Conservation (phyloP, 2,888 invertebrate species). For the Nomada lathburiana region DNA sequence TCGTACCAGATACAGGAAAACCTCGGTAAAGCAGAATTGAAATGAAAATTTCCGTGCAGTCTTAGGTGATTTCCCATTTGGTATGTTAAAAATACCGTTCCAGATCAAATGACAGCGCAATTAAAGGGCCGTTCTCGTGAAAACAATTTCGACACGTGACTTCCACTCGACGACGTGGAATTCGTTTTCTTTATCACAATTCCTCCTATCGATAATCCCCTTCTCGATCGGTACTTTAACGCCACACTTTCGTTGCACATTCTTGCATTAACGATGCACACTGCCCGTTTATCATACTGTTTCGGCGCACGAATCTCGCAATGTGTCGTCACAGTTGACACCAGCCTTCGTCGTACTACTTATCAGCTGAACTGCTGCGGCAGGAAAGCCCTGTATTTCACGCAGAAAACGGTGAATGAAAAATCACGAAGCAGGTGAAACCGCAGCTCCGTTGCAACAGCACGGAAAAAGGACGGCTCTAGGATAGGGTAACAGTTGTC, state of each 20-base stretch:
- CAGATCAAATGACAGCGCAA: neutral
- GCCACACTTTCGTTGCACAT: neutral
- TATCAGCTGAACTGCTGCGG: conserved; percentile 23
- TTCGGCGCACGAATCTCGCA: conserved; percentile 21
- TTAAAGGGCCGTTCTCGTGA: neutral
- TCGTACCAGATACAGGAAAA: neutral
- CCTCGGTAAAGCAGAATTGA: neutral
- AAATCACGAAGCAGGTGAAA: neutral
- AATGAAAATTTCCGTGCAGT: neutral
- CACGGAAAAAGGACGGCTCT: neutral
- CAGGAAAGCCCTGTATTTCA: neutral
- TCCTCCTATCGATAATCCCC: neutral
- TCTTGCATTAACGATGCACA: too few relatives aligned
- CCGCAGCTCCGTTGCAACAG: neutral
- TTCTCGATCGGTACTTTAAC: neutral
- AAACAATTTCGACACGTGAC: conserved; percentile 15
- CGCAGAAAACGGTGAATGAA: neutral
- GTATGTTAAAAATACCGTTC: neutral
- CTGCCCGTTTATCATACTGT: neutral
- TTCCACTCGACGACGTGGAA: neutral
- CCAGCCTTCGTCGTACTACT: conserved; percentile 1
- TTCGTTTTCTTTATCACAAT: conserved; percentile 1
- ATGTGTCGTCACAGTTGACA: conserved; percentile 19
- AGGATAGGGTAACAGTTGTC: neutral
- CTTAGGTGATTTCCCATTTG: neutral